Evolutionary conservation across 2,888 invertebrate genomes (phyloP), one percentile per base, ranked within the genome.

Genomic region (Sicus ferrugineus): DNA sequence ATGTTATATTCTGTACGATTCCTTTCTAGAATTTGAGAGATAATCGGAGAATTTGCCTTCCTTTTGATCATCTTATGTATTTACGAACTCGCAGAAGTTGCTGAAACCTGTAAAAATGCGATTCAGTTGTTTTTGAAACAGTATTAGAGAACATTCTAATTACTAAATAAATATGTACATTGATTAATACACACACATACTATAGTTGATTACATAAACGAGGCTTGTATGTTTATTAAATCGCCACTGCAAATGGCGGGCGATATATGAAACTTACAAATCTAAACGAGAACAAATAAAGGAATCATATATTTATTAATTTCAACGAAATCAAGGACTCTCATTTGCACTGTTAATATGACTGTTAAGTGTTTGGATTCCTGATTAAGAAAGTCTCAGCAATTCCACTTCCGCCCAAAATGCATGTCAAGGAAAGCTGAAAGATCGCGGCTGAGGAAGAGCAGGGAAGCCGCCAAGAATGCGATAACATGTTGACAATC

Each of bases 251-350:
- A 68, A 69, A 30, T 69, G 58, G 54, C 64, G 65, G 65, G 21
- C 34, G 14, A 14, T 26, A 65, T 59, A 31, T 48, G 50, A 68
- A 28, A n/a, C 28, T 50, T 54, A 42, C 38, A 72, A 74, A 68
- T 69, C 52, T 64, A 31, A 63, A 69, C 46, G 28, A 64, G 34
- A 62, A 50, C 54, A 66, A 72, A 70, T 69, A 72, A 72, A 72
- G 68, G 69, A 72, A 70, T 68, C 68, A 70, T 72, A 70, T 72
- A 72, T 72, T 72, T 72, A 72, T 66, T 72, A 72, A 70, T 64
- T 34, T 56, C 62, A 70, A 70, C 46, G 31, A 69, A 58, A 48
- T 6, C 2, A 34, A 4, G 9, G 38, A n/a, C 28, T 67, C 19
- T 48, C 50, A 34, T 67, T 42, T 42, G 21, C 3, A 19, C 11